A percentile compares a stretch with the other conserved stretches of the same genome.
phyloP scores from a whole-genome alignment of 2,797 vertebrate species.

The Corythornis leucogaster region DNA sequence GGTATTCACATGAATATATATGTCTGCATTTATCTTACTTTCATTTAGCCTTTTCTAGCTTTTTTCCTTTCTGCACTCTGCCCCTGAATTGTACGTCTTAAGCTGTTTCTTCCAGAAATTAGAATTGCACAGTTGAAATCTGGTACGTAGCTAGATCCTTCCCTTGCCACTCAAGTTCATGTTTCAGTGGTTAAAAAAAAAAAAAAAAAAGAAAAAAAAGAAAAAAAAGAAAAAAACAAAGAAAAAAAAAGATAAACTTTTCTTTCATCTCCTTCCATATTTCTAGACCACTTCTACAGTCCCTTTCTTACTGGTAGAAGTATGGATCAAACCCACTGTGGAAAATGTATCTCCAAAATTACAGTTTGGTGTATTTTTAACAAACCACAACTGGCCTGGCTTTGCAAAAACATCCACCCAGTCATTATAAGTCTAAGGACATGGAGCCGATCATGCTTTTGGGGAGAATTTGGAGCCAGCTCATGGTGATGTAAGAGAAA shows the following conservation, averaged over 20 bases:
- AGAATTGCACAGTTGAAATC: neutral
- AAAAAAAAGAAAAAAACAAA: neutral
- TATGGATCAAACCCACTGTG: constrained; percentile 23
- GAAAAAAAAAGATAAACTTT: neutral
- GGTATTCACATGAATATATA: neutral
- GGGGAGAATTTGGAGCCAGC: neutral
- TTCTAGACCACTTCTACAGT: constrained; percentile 6
- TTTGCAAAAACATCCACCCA: constrained; percentile 58
- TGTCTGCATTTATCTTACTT: neutral
- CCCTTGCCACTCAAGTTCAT: neutral
- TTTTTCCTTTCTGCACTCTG: neutral
- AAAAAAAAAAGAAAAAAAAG: neutral
- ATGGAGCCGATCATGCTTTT: neutral
- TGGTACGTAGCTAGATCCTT: neutral
- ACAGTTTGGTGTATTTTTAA: constrained; percentile 59
- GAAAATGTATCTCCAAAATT: constrained; percentile 64
- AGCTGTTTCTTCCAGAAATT: neutral
- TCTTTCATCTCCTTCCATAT: constrained; percentile 11
- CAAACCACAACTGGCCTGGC: constrained; percentile 40
- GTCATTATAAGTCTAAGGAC: constrained; percentile 54
- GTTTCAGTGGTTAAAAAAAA: neutral
- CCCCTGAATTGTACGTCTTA: neutral
- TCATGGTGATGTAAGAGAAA: neutral
- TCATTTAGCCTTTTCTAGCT: neutral
- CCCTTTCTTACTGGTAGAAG: constrained; percentile 36